phyloP scores from a whole-genome alignment of 2,797 vertebrate genomes.

The Falco novaeseelandiae region DNA sequence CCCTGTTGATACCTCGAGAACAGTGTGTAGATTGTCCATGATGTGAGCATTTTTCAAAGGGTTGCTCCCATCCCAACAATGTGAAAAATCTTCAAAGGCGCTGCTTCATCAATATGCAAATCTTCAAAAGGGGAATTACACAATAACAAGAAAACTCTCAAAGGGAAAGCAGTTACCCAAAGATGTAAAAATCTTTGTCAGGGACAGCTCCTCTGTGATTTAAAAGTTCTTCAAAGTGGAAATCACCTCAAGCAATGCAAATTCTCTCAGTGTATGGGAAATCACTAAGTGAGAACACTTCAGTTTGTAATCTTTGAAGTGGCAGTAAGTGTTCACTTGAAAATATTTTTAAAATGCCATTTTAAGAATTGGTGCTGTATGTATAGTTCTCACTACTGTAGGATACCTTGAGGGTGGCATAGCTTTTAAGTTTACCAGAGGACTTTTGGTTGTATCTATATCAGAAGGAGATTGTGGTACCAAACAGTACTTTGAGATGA shows the following conservation, averaged over 20 bases:
- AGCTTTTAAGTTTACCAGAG: background rate
- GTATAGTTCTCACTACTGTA: background rate
- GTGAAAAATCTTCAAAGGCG: constrained; percentile 63
- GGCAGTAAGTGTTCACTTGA: constrained; percentile 17
- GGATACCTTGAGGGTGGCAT: background rate
- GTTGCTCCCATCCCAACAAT: background rate
- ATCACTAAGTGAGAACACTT: background rate
- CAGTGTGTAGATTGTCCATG: background rate
- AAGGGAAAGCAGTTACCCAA: constrained; percentile 57
- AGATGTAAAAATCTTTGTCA: constrained; percentile 67
- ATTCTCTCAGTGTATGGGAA: constrained; percentile 14
- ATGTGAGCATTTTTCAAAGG: background rate
- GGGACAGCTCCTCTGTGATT: constrained; percentile 51
- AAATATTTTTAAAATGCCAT: background rate
- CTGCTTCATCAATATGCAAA: constrained; percentile 67
- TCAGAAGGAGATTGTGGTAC: background rate
- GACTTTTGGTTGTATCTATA: background rate
- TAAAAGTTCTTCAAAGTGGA: constrained; percentile 65
- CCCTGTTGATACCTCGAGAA: background rate
- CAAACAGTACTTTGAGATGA: background rate
- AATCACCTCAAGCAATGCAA: constrained; percentile 66
- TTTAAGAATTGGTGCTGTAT: background rate
- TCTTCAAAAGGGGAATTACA: constrained; percentile 71
- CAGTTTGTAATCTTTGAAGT: constrained; percentile 46
- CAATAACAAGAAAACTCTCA: constrained; percentile 58